A percentile compares a stretch with the other conserved stretches of the same genome.
These are phyloP conservation scores for Bombus cullumanus DNA, from an alignment of 1,140 invertebrate species.

Conservation along the genomic window DNA sequence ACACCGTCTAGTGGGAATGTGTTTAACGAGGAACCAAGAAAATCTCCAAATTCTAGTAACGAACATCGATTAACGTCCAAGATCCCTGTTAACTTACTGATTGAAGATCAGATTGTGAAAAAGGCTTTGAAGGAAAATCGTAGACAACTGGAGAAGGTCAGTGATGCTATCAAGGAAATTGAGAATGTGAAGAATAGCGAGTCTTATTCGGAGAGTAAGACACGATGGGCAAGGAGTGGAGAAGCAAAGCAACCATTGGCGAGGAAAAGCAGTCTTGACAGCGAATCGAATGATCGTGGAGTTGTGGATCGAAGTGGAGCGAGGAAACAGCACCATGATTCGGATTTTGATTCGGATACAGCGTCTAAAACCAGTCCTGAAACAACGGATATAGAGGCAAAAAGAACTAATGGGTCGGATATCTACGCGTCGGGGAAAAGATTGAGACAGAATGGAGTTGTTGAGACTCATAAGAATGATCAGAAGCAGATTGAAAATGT, in stretches of 20 bases:
- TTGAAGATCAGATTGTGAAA: constrained; percentile 81
- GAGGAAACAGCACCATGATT: constrained; percentile 66
- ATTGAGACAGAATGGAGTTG: constrained; percentile 72
- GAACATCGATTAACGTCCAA: constrained; percentile 69
- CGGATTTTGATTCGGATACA: constrained; percentile 70
- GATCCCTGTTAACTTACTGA: constrained; percentile 78
- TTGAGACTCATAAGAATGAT: constrained; percentile 78
- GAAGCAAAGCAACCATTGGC: constrained; percentile 68
- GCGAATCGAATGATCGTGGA: constrained; percentile 57
- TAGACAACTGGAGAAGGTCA: constrained; percentile 79
- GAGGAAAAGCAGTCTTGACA: constrained; percentile 75
- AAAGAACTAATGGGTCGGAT: constrained; percentile 73
- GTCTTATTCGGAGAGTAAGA: constrained; percentile 65
- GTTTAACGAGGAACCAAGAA: constrained; percentile 53
- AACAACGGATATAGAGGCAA: constrained; percentile 68
- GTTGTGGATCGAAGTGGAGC: constrained; percentile 47
- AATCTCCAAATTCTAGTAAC: constrained; percentile 7
- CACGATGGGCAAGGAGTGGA: constrained; percentile 65
- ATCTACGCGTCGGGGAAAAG: constrained; percentile 74
- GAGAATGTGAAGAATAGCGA: constrained; percentile 79
- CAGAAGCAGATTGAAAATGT: constrained; percentile 82
- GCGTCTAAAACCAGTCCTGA: constrained; percentile 72
- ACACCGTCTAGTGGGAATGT: constrained; percentile 33
- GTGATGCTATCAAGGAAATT: constrained; percentile 80
- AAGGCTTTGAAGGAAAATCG: constrained; percentile 80